Evolutionary conservation across 2,113 vertebrate species (phyloP).

Genomic region (Callocephalon fimbriatum): DNA sequence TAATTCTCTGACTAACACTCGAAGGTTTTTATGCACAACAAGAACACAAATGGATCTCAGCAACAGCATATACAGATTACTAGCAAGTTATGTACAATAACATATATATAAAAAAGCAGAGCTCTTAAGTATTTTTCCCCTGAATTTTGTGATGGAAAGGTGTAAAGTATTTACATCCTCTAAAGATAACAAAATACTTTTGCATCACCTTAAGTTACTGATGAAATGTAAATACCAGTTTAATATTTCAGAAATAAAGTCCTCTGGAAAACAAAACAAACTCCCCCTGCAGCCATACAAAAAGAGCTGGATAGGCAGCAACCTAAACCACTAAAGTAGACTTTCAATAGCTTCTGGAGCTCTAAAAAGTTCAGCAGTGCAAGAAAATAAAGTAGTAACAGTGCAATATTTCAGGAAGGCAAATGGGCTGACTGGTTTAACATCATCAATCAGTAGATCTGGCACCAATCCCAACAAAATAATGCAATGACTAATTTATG

Average conservation of each 20-base stretch:
- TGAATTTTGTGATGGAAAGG: neutral
- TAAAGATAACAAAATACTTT: neutral
- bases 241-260: neutral
- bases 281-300: neutral
- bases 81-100: neutral
- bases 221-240: neutral
- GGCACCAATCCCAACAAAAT: neutral
- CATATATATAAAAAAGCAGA: neutral
- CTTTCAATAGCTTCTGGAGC: neutral
- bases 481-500: constrained; percentile 37
- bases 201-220: neutral
- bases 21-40: neutral
- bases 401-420: neutral
- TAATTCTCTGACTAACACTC: neutral
- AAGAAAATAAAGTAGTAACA: neutral
- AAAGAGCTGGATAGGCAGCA: neutral
- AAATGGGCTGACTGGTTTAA: neutral
- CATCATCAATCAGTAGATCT: neutral
- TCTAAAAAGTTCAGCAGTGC: neutral
- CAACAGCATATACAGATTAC: neutral
- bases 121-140: neutral
- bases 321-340: neutral
- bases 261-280: neutral
- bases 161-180: neutral
- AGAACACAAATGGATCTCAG: neutral